A percentile compares a stretch with the other conserved stretches of the same genome.
These are phyloP conservation scores for Tragelaphus eurycerus DNA, from an alignment of 2,797 vertebrate species.

Conservation along the genomic window DNA sequence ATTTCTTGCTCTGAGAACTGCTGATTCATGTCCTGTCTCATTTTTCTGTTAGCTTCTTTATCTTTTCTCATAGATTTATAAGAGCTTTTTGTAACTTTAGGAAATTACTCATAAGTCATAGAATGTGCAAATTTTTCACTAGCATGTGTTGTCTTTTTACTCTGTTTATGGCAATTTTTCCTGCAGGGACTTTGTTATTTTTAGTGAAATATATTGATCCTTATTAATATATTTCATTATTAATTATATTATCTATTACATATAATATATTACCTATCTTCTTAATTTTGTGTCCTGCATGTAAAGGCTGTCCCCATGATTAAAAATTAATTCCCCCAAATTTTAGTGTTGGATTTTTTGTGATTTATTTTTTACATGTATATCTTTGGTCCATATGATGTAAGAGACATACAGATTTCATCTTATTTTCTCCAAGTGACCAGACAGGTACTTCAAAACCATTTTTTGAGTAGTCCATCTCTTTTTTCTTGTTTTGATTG, in stretches of 20 bases:
- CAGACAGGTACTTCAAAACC: background rate
- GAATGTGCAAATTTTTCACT: background rate
- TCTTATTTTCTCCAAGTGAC: background rate
- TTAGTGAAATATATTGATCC: conserved; percentile 14
- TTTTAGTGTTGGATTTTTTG: background rate
- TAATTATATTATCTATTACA: background rate
- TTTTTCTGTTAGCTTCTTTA: background rate
- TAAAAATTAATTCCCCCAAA: conserved; percentile 4
- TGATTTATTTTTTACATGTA: background rate
- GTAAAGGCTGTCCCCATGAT: background rate
- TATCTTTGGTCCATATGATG: background rate
- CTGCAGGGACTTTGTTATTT: background rate
- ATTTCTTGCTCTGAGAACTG: conserved; percentile 35
- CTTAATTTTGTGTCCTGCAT: background rate
- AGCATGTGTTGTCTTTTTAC: background rate
- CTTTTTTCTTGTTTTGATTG: background rate
- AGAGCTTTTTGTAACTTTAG: background rate
- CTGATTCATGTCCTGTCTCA: conserved; percentile 2
- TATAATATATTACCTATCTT: background rate
- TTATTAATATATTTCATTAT: background rate
- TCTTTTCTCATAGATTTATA: conserved; percentile 25
- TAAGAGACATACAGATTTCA: background rate
- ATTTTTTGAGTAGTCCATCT: background rate
- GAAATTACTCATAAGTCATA: background rate
- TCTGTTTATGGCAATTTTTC: background rate